These are phyloP conservation scores for Sycophila sp. DNA, from an alignment of 1,140 invertebrate genomes.

Conservation along the genomic window DNA sequence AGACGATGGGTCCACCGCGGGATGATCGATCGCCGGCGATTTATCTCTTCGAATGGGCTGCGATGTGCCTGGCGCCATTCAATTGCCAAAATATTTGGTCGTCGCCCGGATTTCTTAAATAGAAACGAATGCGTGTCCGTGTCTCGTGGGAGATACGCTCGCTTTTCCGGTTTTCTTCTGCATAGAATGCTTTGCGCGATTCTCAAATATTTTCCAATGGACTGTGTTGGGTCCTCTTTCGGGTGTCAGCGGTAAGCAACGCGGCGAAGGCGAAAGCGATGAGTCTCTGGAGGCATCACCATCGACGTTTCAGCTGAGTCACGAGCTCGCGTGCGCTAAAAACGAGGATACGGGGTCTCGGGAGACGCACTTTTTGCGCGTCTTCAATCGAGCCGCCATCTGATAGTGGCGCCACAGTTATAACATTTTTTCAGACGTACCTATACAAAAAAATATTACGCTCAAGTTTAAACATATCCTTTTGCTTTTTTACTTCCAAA, in stretches of 20 bases:
- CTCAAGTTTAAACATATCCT: too few relatives aligned
- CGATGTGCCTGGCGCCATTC: neutral
- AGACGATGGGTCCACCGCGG: neutral
- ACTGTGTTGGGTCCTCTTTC: constrained; percentile 12
- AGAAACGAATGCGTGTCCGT: neutral
- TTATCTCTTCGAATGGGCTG: constrained; percentile 5
- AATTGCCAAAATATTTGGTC: constrained; percentile 37
- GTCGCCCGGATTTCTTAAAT: neutral
- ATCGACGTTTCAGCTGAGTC: constrained; percentile 55
- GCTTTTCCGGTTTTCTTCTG: too few relatives aligned
- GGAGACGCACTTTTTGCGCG: constrained; percentile 37
- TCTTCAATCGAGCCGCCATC: neutral
- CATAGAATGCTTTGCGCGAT: neutral
- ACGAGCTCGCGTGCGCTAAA: constrained; percentile 51
- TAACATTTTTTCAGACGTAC: too few relatives aligned
- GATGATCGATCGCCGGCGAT: constrained; percentile 36
- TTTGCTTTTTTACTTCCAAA: too few relatives aligned
- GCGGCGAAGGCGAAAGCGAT: constrained; percentile 47
- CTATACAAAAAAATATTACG: too few relatives aligned
- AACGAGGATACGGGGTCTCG: constrained; percentile 42
- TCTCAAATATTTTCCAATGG: constrained; percentile 40
- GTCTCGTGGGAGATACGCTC: neutral
- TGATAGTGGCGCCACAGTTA: constrained; percentile 8
- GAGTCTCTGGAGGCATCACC: constrained; percentile 51
- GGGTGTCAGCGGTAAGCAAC: constrained; percentile 44